Evolutionary conservation across 2,797 vertebrate genomes (phyloP), one percentile per base, ranked within the genome.

Genomic region (Chloroceryle inda): DNA sequence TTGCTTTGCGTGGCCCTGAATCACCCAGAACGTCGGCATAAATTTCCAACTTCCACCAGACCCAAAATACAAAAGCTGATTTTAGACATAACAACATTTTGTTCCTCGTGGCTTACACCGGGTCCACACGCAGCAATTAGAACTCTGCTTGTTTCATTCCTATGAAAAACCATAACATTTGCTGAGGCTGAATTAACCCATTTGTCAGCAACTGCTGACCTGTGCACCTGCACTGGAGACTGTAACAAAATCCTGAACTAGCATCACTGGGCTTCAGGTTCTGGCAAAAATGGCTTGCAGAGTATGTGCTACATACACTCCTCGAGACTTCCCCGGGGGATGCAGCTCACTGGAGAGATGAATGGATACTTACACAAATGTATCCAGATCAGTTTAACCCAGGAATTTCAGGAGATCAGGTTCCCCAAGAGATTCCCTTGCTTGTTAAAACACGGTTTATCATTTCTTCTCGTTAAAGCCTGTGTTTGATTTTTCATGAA

Each of bases 231-330:
- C 59, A 2, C 0, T 27, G 26, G 66, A 79, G 38, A 45, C 76
- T 53, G 88, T 76, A 93, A 96, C 80, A 83, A 88, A 95, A 96
- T 58, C 77, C 80, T 79, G 76, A 95, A 95, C 45, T 61, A 82
- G 94, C 79, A 86, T 44, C n/a, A 1, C 14, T 19, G 66, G 56
- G 69, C 85, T 85, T 93, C 67, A 63, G 55, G 59, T 85, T 95
- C 33, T 85, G 86, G 63, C 5, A 66, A 84, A 89, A 90, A 71
- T 2, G 52, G 16, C 11, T 73, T 5, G 1, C 14, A 22, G 22
- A 68, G 35, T 69, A 78, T 15, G 33, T 5, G 11, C n/a, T 90
- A 17, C 55, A 22, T 90, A 17, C 55, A 22, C 8, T 14, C 66
- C 77, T 38, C 31, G 50, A 86, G 62, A 55, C 38, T 49, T 73